Base-by-base conservation (phyloP, 2,888 invertebrate genomes). In the Oxyteleia sp. region DNA sequence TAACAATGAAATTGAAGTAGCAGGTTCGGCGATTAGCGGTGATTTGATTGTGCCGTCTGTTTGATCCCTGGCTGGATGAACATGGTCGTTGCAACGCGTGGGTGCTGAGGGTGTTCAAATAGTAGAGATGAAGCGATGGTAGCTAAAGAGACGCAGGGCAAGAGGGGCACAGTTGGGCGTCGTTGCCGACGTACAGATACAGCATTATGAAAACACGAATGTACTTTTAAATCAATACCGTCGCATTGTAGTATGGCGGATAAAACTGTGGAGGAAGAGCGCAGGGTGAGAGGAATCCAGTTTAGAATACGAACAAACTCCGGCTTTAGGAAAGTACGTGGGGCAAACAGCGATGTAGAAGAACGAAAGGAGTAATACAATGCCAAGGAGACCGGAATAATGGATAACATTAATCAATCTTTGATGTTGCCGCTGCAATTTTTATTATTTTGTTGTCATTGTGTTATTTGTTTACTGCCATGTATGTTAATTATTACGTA, bases 151-250 rank as follows among this genome's bases (percentile, higher is more conserved):
- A 55, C 53, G 75, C 51, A 69, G 66, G 66, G 71, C 76, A 69
- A 51, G 85, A 81, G 84, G 86, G 87, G 86, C 85, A 88, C 88
- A 86, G 91, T 90, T 91, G 91, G 90, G 91, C 92, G 91, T 92
- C 92, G 90, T 88, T 89, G 89, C 23, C 23, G 23, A 23, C 23
- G 23, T 23, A 23, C 92, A 92, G 93, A 93, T 93, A 93, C 92
- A 92, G 93, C 93, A 93, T 93, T 93, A 93, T 93, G 93, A 93
- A 93, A 93, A 93, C 93, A 93, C 93, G 93, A 93, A 93, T 93
- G 93, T 93, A 93, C 92, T 93, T 93, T 93, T 93, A 93, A 93
- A 93, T 93, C 93, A 93, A 93, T 93, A 93, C 92, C 93, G 93
- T 93, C 93, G 93, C 91, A 93, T 93, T 93, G 93, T 93, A 91